Percentiles rank a stretch among this genome's conserved stretches.
phyloP scores from a whole-genome alignment of 1,140 invertebrate species.

The Euwallacea similis region DNA sequence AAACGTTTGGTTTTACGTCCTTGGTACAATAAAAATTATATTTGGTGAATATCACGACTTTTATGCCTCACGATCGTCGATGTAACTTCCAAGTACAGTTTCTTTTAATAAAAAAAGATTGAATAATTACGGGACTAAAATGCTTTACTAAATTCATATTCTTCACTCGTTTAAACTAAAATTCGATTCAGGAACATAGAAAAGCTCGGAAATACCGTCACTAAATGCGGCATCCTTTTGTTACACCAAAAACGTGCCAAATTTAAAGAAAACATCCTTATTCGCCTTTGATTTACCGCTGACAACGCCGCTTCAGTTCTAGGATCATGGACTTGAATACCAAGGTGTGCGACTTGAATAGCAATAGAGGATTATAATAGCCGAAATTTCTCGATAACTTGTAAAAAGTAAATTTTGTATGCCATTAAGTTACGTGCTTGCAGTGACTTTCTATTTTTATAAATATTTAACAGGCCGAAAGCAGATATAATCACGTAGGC shows the following conservation, averaged over 20 bases:
- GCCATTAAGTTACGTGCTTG: neutral
- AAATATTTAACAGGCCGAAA: too few relatives aligned
- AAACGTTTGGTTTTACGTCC: too few relatives aligned
- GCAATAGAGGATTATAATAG: conserved; percentile 19
- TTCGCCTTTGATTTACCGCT: conserved; percentile 30
- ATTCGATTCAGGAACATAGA: conserved; percentile 20
- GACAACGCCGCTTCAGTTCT: conserved; percentile 10
- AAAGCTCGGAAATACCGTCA: conserved; percentile 3
- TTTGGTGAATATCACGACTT: too few relatives aligned
- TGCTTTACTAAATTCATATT: conserved; percentile 7
- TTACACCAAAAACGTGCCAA: conserved; percentile 30
- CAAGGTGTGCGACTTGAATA: conserved; percentile 21
- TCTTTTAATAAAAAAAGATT: too few relatives aligned
- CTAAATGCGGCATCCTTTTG: conserved; percentile 24
- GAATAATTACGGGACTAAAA: too few relatives aligned
- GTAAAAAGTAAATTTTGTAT: conserved; percentile 3
- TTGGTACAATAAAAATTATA: too few relatives aligned
- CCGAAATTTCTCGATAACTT: conserved; percentile 16
- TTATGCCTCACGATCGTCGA: too few relatives aligned
- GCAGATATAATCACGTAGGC: too few relatives aligned
- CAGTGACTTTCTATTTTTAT: neutral
- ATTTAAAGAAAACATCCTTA: conserved; percentile 37
- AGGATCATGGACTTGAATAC: conserved; percentile 15
- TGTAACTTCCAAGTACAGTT: too few relatives aligned
- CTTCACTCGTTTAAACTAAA: conserved; percentile 12